Evolutionary conservation across 2,888 invertebrate species (phyloP), one percentile per base, ranked within the genome.

Genomic region (Galerucella calmariensis): DNA sequence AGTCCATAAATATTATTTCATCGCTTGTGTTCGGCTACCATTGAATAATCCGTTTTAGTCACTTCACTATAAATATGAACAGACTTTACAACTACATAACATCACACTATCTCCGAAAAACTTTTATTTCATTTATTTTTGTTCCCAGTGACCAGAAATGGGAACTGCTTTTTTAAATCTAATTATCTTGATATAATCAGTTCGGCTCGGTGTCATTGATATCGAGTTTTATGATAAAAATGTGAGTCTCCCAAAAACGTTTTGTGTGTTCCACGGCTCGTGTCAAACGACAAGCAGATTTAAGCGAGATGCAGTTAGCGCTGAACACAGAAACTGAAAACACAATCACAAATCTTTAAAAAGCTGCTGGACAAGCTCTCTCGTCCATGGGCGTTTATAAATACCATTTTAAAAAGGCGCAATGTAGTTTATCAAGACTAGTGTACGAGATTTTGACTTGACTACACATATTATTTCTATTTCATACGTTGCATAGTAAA

Each of bases 361-460:
- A 75, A 75, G 75, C 75, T 75, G 75, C 75, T 69, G 53, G 75
- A 75, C 75, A 72, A 75, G 72, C 75, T 72, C 67, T 61, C 61
- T 27, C 27, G 14, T 8, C 27, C 61, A 61, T 61, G 3, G 61
- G 35, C 35, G 61, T 61, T 14, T n/a, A n/a, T 35, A 27, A 5
- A n/a, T 61, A 35, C 4, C 61, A 10, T 20, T 48, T 61, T 35
- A 14, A 61, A 12, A 35, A n/a, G 61, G 27, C 11, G 14, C 24
- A 61, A 61, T 3, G 9, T 8, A 61, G 27, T 2, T 12, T 20
- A 59, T 11, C 27, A 11, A 53, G 16, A 56, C 16, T 16, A 53
- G 8, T 16, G 2, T 5, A 14, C 4, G 5, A n/a, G 14, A 56
- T 56, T 16, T 20, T 48, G 11, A 48, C 14, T 48, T 48, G 14